These are phyloP conservation scores for Hoplodrina blanda DNA, from an alignment of 2,888 invertebrate species.

Conservation along the genomic window DNA sequence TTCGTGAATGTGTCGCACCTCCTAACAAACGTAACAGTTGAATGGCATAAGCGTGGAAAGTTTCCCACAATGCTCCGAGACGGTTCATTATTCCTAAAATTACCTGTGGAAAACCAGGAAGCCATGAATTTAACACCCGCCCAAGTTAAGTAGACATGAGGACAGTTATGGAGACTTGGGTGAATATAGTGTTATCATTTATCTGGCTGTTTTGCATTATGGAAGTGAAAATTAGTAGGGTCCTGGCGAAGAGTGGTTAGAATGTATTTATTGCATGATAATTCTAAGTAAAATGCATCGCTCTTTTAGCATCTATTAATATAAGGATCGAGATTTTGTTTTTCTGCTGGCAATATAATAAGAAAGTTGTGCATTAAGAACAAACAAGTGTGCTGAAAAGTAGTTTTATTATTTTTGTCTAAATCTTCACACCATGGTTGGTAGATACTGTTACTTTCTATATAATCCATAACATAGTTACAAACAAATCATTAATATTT, in stretches of 20 bases:
- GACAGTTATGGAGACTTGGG: slow-evolving; percentile 19
- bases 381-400: no score
- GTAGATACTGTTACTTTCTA: no score
- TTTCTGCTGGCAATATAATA: background rate
- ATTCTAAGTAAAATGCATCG: background rate
- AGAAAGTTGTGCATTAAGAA: no score
- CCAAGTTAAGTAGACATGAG: slow-evolving; percentile 20
- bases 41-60: background rate
- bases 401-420: no score
- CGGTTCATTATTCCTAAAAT: slow-evolving; percentile 1
- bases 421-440: no score
- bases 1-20: background rate
- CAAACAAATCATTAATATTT: no score
- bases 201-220: slow-evolving; percentile 4
- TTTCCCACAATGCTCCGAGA: background rate
- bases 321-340: background rate
- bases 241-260: background rate
- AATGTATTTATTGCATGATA: slow-evolving; percentile 3
- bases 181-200: slow-evolving; percentile 39
- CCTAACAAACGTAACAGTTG: slow-evolving; percentile 22
- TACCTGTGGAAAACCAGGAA: slow-evolving; percentile 19
- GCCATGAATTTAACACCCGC: slow-evolving; percentile 21
- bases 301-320: background rate
- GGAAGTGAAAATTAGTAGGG: slow-evolving; percentile 3
- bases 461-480: no score